These are phyloP conservation scores for Cathartes aura DNA, from an alignment of 2,113 vertebrate species.

Conservation along the genomic window DNA sequence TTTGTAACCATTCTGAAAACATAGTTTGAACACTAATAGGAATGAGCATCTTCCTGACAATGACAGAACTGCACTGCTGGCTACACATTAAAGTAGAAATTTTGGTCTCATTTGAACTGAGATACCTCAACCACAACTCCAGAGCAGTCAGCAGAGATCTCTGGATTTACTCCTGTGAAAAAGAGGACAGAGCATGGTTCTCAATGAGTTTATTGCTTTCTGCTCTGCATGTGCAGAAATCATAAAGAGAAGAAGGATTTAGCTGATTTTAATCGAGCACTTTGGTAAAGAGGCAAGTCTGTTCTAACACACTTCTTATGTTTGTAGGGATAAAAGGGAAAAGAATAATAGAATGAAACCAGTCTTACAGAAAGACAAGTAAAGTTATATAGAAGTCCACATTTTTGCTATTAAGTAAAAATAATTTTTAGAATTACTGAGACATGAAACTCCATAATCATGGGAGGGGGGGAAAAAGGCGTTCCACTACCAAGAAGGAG, in stretches of 20 bases:
- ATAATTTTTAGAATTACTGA: background rate
- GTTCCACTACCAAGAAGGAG: background rate
- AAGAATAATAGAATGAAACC: background rate
- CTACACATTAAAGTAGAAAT: background rate
- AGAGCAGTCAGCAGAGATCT: background rate
- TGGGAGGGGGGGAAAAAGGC: fast-evolving
- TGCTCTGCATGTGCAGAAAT: background rate
- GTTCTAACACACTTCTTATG: background rate
- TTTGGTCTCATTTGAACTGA: background rate
- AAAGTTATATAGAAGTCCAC: background rate
- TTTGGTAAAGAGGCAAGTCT: background rate
- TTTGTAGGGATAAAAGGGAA: background rate
- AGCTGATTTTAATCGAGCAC: background rate
- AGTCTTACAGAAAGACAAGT: background rate
- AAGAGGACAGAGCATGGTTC: background rate
- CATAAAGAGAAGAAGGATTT: background rate
- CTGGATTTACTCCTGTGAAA: background rate
- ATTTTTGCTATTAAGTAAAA: background rate
- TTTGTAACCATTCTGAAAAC: background rate
- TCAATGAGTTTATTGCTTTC: background rate
- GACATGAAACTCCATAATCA: background rate
- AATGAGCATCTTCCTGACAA: background rate
- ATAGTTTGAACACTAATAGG: background rate
- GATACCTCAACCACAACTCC: background rate
- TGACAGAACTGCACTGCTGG: background rate